A percentile compares a stretch with the other conserved stretches of the same genome.
Evolutionary conservation across 2,888 invertebrate species (phyloP).

Genomic region (Lampropteryx suffumata): DNA sequence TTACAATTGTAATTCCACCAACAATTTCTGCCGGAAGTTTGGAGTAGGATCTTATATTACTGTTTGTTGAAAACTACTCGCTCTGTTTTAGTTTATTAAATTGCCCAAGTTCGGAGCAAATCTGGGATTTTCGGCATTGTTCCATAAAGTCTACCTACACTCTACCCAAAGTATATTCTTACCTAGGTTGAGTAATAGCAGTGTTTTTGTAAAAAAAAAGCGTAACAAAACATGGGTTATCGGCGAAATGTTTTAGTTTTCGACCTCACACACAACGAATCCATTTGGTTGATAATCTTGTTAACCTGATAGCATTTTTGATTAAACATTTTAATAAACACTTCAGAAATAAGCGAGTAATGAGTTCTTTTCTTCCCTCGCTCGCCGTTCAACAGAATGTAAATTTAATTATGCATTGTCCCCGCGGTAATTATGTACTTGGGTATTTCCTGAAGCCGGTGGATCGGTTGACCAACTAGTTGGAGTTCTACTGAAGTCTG

Average conservation of each 20-base stretch:
- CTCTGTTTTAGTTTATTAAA: constrained; percentile 9
- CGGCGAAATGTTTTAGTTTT: too few relatives aligned
- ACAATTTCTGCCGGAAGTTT: constrained; percentile 9
- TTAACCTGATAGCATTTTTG: too few relatives aligned
- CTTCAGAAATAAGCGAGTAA: constrained; percentile 4
- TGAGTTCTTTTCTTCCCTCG: constrained; percentile 12
- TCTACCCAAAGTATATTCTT: too few relatives aligned
- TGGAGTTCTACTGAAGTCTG: too few relatives aligned
- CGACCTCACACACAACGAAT: too few relatives aligned
- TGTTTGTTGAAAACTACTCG: constrained; percentile 16
- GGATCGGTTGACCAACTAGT: constrained; percentile 15
- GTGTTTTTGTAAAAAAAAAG: too few relatives aligned
- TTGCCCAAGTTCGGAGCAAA: constrained; percentile 11
- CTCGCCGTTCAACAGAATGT: constrained; percentile 16
- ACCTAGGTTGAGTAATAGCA: too few relatives aligned
- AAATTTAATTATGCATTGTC: constrained; percentile 22
- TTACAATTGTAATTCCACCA: constrained; percentile 12
- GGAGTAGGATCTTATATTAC: constrained; percentile 9
- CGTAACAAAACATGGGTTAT: too few relatives aligned
- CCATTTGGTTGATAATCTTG: too few relatives aligned
- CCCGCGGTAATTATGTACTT: constrained; percentile 23
- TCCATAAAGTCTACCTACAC: too few relatives aligned
- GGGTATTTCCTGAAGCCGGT: not conserved
- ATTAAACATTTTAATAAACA: too few relatives aligned
- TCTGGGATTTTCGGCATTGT: not conserved